Conservation (phyloP, 2,797 vertebrate genomes). For the Morus bassanus region DNA sequence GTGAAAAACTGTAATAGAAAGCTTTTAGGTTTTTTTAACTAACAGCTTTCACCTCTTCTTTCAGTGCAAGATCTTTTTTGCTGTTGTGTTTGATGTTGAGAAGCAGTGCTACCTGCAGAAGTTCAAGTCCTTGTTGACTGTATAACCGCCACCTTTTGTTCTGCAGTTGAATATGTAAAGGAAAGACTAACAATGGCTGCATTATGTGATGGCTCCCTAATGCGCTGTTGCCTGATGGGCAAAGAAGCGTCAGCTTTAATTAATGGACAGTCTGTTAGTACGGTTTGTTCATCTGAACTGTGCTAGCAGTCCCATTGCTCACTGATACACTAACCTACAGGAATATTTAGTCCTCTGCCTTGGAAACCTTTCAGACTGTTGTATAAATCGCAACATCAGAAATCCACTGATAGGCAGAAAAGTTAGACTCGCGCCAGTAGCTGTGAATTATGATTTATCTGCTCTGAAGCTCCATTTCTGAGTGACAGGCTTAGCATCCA, state of each 20-base stretch:
- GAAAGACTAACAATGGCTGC: conserved; percentile 19
- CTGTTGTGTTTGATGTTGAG: neutral
- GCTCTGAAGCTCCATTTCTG: neutral
- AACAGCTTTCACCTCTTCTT: neutral
- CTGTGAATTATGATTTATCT: neutral
- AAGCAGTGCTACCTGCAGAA: neutral
- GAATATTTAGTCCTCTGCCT: neutral
- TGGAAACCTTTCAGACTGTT: neutral
- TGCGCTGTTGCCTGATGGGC: neutral
- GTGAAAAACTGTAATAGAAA: neutral
- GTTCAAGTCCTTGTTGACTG: neutral
- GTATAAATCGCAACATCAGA: neutral
- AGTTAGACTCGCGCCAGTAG: neutral
- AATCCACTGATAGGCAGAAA: neutral
- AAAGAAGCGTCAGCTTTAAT: conserved; percentile 24
- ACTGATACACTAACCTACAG: neutral
- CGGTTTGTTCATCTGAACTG: neutral
- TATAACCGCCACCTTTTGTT: conserved; percentile 22
- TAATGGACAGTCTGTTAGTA: neutral
- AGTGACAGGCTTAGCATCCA: neutral
- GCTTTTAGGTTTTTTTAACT: neutral
- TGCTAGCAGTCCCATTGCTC: neutral
- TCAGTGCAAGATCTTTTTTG: neutral
- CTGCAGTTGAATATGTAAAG: neutral
- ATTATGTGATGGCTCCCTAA: conserved; percentile 20